A percentile compares a stretch with the other conserved stretches of the same genome.
These are phyloP conservation scores for Uria lomvia DNA, from an alignment of 2,113 vertebrate species.

Conservation along the genomic window DNA sequence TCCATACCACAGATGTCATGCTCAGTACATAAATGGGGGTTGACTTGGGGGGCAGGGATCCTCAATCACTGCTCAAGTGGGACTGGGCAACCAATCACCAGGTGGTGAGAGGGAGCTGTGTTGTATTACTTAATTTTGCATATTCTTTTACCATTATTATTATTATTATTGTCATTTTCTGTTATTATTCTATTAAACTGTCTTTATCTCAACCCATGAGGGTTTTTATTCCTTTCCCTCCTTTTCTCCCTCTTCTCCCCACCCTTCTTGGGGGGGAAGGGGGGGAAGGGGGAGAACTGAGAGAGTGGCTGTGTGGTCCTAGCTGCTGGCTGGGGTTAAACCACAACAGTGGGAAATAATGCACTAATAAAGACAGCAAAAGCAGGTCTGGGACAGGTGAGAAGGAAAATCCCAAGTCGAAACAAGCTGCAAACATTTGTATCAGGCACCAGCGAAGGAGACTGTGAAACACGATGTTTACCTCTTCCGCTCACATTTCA, in stretches of 20 bases:
- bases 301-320: neutral
- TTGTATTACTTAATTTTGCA: neutral
- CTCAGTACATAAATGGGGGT: neutral
- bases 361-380: neutral
- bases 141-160: neutral
- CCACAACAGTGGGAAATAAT: neutral
- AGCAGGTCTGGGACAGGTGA: neutral
- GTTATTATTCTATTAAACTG: neutral
- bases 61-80: neutral
- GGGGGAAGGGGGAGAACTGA: neutral
- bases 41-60: neutral
- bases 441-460: neutral
- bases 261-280: neutral
- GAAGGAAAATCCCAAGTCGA: rapidly evolving
- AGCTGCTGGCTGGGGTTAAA: neutral
- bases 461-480: neutral
- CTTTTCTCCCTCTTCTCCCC: neutral
- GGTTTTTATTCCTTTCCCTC: neutral
- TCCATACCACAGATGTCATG: neutral
- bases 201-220: neutral
- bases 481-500: neutral
- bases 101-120: neutral
- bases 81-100: neutral
- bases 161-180: neutral
- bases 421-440: neutral